A percentile compares a stretch with the other conserved stretches of the same genome.
phyloP scores from a whole-genome alignment of 2,888 invertebrate genomes.

The Parnassius glacialis region DNA sequence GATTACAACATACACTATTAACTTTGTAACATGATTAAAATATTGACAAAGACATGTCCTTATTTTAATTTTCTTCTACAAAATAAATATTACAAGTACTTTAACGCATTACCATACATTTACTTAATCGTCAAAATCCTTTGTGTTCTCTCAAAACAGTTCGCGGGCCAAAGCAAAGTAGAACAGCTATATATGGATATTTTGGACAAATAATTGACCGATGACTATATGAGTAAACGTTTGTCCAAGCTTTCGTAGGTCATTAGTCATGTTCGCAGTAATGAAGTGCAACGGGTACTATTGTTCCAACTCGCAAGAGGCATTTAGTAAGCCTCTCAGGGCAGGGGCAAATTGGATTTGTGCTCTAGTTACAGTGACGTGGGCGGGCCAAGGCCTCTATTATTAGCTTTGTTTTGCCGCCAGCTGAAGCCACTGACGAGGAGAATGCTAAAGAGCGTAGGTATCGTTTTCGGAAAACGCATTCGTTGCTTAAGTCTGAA shows the following conservation, averaged over 20 bases:
- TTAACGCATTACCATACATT: too few relatives aligned
- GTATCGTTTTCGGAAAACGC: conserved; percentile 7
- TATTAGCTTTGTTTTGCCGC: conserved; percentile 38
- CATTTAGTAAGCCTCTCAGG: conserved; percentile 31
- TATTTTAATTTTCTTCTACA: too few relatives aligned
- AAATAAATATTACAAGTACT: too few relatives aligned
- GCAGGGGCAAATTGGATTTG: conserved; percentile 58
- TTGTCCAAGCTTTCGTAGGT: not conserved
- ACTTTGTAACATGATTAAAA: too few relatives aligned
- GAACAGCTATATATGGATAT: too few relatives aligned
- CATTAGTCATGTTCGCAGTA: conserved; percentile 14
- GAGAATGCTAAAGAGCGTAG: conserved; percentile 20
- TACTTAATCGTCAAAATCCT: too few relatives aligned
- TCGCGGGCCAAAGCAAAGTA: too few relatives aligned
- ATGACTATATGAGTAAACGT: too few relatives aligned
- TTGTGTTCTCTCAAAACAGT: too few relatives aligned
- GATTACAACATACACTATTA: too few relatives aligned
- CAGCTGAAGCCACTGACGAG: conserved; percentile 45
- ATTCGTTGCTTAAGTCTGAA: not conserved
- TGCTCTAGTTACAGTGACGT: conserved; percentile 42
- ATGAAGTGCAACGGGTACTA: conserved; percentile 11
- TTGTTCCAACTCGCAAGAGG: conserved; percentile 30
- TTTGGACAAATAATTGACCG: too few relatives aligned
- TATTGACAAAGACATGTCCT: too few relatives aligned
- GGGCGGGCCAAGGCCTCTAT: conserved; percentile 55